Conservation (phyloP, 2,888 invertebrate genomes). For the Baccha elongata region DNA sequence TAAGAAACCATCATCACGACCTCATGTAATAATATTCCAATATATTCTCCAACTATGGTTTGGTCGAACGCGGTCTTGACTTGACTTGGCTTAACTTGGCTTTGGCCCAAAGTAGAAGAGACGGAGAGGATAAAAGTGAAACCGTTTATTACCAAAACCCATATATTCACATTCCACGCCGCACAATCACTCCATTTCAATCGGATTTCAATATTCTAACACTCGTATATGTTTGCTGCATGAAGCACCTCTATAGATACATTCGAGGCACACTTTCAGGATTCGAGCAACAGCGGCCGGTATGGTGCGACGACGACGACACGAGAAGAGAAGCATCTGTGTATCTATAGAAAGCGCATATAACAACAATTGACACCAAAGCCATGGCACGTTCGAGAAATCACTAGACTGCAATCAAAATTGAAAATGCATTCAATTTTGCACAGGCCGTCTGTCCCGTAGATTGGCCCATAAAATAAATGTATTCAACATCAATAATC, state of each 20-base stretch:
- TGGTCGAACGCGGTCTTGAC: slow-evolving; percentile 19
- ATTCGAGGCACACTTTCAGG: slow-evolving; percentile 60
- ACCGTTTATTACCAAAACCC: slow-evolving; percentile 74
- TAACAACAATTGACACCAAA: slow-evolving; percentile 71
- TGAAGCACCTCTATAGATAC: slow-evolving; percentile 10
- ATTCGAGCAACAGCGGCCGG: slow-evolving; percentile 3
- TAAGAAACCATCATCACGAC: slow-evolving; percentile 71
- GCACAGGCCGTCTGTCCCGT: slow-evolving; percentile 8
- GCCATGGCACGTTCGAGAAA: slow-evolving; percentile 72
- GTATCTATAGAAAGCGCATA: slow-evolving; percentile 49
- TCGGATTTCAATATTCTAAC: slow-evolving; percentile 72
- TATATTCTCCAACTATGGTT: slow-evolving; percentile 53
- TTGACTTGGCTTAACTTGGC: slow-evolving; percentile 22
- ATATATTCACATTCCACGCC: slow-evolving; percentile 71
- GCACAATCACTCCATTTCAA: slow-evolving; percentile 72
- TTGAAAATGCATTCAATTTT: slow-evolving; percentile 72
- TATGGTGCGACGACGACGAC: not conserved
- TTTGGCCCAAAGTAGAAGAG: not conserved
- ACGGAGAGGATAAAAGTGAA: slow-evolving; percentile 50
- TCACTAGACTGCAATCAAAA: slow-evolving; percentile 72
- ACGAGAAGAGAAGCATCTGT: slow-evolving; percentile 14
- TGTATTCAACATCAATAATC: slow-evolving; percentile 70
- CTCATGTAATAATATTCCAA: slow-evolving; percentile 74
- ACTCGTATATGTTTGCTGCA: slow-evolving; percentile 43
- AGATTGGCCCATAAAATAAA: slow-evolving; percentile 43